These are phyloP conservation scores for Taeniopygia guttata DNA, from an alignment of 2,797 vertebrate species.

Conservation along the genomic window DNA sequence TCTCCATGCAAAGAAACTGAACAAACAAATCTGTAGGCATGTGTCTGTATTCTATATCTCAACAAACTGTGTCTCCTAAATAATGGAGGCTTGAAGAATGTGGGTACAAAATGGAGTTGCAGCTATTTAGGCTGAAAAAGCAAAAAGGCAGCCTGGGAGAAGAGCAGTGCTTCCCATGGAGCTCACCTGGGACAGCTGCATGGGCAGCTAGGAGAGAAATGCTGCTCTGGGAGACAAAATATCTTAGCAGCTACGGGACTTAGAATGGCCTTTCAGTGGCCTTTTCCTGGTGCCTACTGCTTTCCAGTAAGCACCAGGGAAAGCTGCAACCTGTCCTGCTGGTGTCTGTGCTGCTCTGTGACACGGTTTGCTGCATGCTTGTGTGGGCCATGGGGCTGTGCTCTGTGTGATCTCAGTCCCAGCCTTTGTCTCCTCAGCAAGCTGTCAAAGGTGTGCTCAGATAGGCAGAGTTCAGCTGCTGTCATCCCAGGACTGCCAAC, in stretches of 20 bases:
- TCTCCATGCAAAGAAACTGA: not conserved
- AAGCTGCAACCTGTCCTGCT: not conserved
- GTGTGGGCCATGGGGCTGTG: rapidly evolving
- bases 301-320: not conserved
- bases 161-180: not conserved
- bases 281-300: not conserved
- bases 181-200: not conserved
- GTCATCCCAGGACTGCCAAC: not conserved
- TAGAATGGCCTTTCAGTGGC: not conserved
- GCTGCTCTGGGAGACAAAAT: not conserved
- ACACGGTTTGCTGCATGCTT: rapidly evolving
- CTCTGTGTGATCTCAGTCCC: not conserved
- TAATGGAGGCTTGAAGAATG: not conserved
- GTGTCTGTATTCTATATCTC: not conserved
- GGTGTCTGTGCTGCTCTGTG: not conserved
- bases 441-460: not conserved
- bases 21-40: not conserved
- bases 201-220: not conserved
- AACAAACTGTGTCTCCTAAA: not conserved
- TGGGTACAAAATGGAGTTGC: not conserved
- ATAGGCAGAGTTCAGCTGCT: not conserved
- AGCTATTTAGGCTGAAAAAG: not conserved
- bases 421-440: not conserved
- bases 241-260: not conserved
- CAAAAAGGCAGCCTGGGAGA: not conserved